Conservation (phyloP, 2,113 vertebrate species). For the Grammomys dolichurus region DNA sequence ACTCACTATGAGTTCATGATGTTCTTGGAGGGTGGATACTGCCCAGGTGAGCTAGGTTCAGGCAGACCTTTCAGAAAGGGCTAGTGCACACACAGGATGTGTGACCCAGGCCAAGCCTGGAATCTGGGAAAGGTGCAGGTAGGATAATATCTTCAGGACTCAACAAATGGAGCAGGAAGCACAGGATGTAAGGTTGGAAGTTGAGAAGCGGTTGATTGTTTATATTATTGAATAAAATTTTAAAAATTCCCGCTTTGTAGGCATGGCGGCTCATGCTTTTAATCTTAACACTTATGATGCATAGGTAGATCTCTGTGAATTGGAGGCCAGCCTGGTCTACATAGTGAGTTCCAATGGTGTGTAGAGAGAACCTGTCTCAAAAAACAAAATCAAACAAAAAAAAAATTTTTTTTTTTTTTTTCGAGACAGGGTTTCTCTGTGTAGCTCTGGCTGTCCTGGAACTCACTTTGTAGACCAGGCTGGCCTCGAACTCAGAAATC, state of each 20-base stretch:
- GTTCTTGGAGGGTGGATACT: not conserved
- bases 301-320: not conserved
- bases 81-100: not conserved
- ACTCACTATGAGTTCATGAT: not conserved
- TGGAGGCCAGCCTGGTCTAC: not conserved
- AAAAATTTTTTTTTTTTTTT: no score
- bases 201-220: not conserved
- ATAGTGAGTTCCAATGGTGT: not conserved
- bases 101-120: not conserved
- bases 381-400: not conserved
- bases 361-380: not conserved
- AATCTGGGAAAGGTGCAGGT: not conserved
- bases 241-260: not conserved
- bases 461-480: no score
- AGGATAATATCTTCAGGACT: not conserved
- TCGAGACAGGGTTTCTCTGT: no score
- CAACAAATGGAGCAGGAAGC: not conserved
- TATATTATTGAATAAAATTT: not conserved
- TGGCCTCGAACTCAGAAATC: no score
- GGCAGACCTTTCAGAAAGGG: not conserved
- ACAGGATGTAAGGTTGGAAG: not conserved
- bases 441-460: no score
- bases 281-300: not conserved
- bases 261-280: not conserved
- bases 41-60: not conserved